These are phyloP conservation scores for Aporophyla nigra DNA, from an alignment of 2,888 invertebrate genomes.

Conservation along the genomic window DNA sequence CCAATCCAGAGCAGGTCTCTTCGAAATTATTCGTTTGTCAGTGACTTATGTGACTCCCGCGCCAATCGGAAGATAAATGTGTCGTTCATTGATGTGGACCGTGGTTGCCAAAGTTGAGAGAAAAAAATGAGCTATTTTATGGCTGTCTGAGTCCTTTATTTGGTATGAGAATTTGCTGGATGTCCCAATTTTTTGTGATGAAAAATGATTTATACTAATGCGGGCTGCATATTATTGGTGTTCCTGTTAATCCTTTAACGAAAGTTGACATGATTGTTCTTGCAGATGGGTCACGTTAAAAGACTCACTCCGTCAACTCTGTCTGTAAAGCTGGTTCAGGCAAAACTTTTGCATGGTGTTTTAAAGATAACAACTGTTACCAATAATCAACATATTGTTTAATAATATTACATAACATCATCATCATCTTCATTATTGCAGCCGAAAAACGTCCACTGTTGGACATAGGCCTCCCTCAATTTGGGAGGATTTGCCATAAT, in stretches of 20 bases:
- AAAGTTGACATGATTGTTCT: background rate
- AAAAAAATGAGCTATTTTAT: conserved; percentile 47
- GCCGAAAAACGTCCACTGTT: too few species aligned
- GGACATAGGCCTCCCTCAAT: too few species aligned
- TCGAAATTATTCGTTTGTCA: conserved; percentile 73
- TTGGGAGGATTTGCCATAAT: too few species aligned
- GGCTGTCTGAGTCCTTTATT: conserved; percentile 41
- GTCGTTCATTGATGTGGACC: conserved; percentile 67
- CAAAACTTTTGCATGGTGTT: background rate
- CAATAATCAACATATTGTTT: background rate
- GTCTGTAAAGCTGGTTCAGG: background rate
- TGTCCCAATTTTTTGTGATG: conserved; percentile 8
- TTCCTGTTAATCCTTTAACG: background rate
- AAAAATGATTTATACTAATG: conserved; percentile 22
- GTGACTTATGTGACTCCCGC: conserved; percentile 73
- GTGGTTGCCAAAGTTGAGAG: conserved; percentile 65
- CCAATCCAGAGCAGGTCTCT: conserved; percentile 62
- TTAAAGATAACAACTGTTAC: background rate
- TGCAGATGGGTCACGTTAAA: background rate
- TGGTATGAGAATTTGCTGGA: conserved; percentile 16
- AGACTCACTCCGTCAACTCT: background rate
- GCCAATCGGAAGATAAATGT: conserved; percentile 76
- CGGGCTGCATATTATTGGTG: background rate
- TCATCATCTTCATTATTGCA: too few species aligned
- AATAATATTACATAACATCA: background rate